Evolutionary conservation across 2,888 invertebrate genomes (phyloP).

Genomic region (Plusia festucae): DNA sequence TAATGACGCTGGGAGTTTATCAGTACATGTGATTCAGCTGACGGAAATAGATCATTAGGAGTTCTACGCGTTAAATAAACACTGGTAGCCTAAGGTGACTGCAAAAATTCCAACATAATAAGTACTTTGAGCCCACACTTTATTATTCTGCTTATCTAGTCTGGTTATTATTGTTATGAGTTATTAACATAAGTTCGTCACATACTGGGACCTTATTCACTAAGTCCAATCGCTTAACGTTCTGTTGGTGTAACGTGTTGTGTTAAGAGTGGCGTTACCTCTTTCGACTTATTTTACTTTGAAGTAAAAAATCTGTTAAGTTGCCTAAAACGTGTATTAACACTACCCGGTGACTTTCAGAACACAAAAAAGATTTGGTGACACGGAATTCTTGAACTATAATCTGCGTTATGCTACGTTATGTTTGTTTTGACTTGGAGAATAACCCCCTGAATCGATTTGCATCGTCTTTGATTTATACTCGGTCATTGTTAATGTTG

Average conservation of each 20-base stretch:
- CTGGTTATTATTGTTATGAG: background rate
- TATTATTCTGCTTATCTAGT: background rate
- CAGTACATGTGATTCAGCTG: conserved; percentile 39
- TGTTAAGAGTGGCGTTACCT: no score
- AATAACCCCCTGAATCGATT: conserved; percentile 14
- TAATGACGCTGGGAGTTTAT: conserved; percentile 37
- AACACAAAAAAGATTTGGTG: no score
- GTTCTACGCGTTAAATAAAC: conserved; percentile 29
- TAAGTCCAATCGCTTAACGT: no score
- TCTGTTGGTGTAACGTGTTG: no score
- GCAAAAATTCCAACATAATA: background rate
- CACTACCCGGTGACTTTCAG: no score
- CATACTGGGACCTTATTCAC: no score
- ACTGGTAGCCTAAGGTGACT: background rate
- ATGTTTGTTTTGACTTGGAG: no score
- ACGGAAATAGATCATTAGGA: conserved; percentile 44
- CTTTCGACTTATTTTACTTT: no score
- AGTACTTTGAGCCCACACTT: background rate
- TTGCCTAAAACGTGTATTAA: no score
- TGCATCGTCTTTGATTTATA: conserved; percentile 31
- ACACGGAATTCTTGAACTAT: no score
- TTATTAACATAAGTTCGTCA: conserved; percentile 12
- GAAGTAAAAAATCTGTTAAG: no score
- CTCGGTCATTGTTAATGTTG: conserved; percentile 34
- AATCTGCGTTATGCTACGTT: no score